Conservation (phyloP, 2,797 vertebrate genomes). For the Microctenopoma stevenorrisi region DNA sequence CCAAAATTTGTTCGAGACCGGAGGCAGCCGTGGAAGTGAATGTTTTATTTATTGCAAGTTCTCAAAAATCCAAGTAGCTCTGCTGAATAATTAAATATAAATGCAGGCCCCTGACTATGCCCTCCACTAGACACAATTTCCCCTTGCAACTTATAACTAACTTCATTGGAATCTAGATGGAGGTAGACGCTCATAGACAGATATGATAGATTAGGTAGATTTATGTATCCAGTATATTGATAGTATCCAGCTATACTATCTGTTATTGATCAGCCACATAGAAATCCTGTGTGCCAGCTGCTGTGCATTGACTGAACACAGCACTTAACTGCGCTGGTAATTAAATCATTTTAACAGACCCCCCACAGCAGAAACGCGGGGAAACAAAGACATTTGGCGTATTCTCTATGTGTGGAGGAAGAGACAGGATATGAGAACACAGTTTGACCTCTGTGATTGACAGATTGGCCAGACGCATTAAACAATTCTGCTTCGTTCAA, state of each 20-base stretch:
- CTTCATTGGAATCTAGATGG: constrained; percentile 4
- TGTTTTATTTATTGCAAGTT: constrained; percentile 70
- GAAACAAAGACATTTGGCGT: constrained; percentile 44
- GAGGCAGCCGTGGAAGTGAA: constrained; percentile 38
- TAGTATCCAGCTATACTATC: neutral
- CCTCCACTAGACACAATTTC: constrained; percentile 26
- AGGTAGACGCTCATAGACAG: neutral
- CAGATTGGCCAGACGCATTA: constrained; percentile 75
- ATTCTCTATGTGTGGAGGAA: constrained; percentile 21
- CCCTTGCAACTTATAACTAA: constrained; percentile 30
- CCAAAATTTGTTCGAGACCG: constrained; percentile 32
- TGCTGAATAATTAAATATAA: constrained; percentile 66
- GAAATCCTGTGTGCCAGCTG: constrained; percentile 29
- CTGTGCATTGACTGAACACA: constrained; percentile 30
- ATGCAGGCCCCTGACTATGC: constrained; percentile 23
- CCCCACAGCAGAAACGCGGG: constrained; percentile 30
- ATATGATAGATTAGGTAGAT: neutral
- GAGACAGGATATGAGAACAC: constrained; percentile 75
- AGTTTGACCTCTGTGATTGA: constrained; percentile 68
- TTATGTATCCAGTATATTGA: constrained; percentile 1
- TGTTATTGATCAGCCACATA: constrained; percentile 3
- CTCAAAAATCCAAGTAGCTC: constrained; percentile 62
- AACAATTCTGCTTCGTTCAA: constrained; percentile 73
- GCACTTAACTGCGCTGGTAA: constrained; percentile 44
- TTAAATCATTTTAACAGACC: constrained; percentile 59